phyloP scores from a whole-genome alignment of 1,140 invertebrate genomes.

The Plectrocnemia conspersa region DNA sequence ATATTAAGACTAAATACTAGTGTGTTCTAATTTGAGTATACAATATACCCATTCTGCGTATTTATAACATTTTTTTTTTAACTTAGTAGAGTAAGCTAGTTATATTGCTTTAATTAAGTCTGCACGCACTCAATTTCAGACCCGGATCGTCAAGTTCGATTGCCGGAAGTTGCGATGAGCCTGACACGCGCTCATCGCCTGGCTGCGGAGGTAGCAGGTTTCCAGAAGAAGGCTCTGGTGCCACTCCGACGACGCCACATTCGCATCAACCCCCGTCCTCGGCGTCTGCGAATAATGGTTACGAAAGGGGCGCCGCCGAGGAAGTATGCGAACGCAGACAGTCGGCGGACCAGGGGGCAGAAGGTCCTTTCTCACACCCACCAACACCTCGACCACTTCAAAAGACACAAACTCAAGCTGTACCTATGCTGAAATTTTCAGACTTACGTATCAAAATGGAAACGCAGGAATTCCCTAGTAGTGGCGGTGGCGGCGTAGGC shows the following conservation, averaged over 20 bases:
- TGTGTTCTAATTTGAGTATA: too few relatives aligned
- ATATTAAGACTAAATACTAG: too few relatives aligned
- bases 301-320: conserved; percentile 45
- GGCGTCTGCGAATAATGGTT: conserved; percentile 44
- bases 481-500: conserved; percentile 46
- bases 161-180: conserved; percentile 50
- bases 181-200: conserved; percentile 49
- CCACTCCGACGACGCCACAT: conserved; percentile 42
- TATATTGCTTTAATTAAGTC: too few relatives aligned
- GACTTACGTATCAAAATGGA: conserved; percentile 54
- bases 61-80: too few relatives aligned
- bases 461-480: conserved; percentile 49
- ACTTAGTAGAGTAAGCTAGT: too few relatives aligned
- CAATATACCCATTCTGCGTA: too few relatives aligned
- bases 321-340: conserved; percentile 45
- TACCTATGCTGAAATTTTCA: conserved; percentile 7
- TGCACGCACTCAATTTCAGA: conserved; percentile 39
- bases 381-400: neutral
- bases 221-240: conserved; percentile 42
- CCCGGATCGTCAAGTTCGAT: conserved; percentile 51
- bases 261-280: conserved; percentile 43
- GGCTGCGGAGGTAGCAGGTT: conserved; percentile 42
- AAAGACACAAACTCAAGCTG: neutral
- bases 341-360: conserved; percentile 48
- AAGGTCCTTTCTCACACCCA: conserved; percentile 39